These are phyloP conservation scores for Epinephelus cyanopodus DNA, from an alignment of 2,113 vertebrate species.

Conservation along the genomic window DNA sequence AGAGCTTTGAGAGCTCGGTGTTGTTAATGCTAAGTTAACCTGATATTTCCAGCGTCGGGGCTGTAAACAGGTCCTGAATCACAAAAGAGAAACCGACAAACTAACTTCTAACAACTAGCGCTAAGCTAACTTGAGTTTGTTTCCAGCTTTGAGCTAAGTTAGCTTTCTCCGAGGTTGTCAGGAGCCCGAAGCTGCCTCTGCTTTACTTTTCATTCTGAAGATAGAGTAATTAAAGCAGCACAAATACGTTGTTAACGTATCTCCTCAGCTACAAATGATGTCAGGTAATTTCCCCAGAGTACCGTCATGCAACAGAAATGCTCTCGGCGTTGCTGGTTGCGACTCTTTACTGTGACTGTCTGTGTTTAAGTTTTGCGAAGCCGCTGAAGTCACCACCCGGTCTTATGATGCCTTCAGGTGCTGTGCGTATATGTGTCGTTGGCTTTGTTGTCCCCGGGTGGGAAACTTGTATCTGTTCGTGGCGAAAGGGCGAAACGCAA, in stretches of 20 bases:
- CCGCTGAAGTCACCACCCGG: constrained; percentile 52
- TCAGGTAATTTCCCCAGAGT: background rate
- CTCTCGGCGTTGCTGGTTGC: background rate
- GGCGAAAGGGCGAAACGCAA: background rate
- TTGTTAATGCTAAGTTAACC: background rate
- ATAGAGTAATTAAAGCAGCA: background rate
- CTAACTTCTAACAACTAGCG: background rate
- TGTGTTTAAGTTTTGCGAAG: constrained; percentile 21
- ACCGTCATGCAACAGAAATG: background rate
- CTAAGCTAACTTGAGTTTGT: constrained; percentile 2
- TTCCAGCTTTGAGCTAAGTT: constrained; percentile 14
- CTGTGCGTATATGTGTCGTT: background rate
- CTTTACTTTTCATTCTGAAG: constrained; percentile 43
- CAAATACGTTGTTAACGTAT: background rate
- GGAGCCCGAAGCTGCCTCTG: background rate
- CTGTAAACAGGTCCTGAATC: background rate
- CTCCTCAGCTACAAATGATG: background rate
- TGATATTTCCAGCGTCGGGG: background rate
- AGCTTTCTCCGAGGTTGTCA: constrained; percentile 14
- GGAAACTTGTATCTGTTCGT: background rate
- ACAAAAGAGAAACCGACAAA: too few species aligned
- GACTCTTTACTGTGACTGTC: background rate
- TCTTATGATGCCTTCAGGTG: constrained; percentile 51
- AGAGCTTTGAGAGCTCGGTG: background rate
- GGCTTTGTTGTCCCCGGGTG: background rate